phyloP scores from a whole-genome alignment of 2,888 invertebrate genomes.

The Drosophila gaucha region DNA sequence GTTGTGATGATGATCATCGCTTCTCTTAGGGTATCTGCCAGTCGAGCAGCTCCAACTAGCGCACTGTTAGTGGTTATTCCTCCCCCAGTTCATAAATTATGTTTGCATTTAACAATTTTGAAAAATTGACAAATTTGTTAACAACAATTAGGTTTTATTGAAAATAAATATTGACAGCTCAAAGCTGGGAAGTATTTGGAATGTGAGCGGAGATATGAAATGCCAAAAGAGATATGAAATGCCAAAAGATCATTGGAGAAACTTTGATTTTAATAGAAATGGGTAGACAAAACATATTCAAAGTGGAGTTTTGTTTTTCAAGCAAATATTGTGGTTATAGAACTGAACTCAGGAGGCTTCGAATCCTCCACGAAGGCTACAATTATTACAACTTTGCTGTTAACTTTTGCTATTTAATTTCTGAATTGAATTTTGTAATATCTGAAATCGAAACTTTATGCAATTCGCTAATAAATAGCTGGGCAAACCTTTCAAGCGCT shows the following conservation, averaged over 20 bases:
- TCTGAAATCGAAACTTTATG: neutral
- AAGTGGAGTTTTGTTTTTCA: no score
- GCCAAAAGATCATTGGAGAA: neutral
- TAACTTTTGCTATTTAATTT: neutral
- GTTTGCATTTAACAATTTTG: slow-evolving; percentile 6
- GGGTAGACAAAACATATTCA: no score
- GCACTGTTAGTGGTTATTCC: neutral
- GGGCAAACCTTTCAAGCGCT: neutral
- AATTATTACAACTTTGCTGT: neutral
- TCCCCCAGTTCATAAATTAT: slow-evolving; percentile 20
- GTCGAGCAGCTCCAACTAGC: neutral
- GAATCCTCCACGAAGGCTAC: no score
- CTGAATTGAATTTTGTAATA: neutral
- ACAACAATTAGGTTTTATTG: slow-evolving; percentile 36
- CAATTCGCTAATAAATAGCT: slow-evolving; percentile 15
- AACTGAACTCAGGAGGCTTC: no score
- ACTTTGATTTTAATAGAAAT: neutral
- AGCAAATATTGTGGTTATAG: no score
- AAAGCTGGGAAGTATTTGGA: neutral
- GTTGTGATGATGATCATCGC: no score
- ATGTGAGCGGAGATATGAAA: slow-evolving; percentile 8
- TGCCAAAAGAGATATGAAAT: slow-evolving; percentile 1
- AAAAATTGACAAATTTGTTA: slow-evolving; percentile 37
- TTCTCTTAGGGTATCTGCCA: neutral
- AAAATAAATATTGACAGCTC: slow-evolving; percentile 15